Percentiles rank a stretch among this genome's conserved stretches.
These are phyloP conservation scores for Hippocampus guttulatus DNA, from an alignment of 2,113 vertebrate genomes.

Conservation along the genomic window DNA sequence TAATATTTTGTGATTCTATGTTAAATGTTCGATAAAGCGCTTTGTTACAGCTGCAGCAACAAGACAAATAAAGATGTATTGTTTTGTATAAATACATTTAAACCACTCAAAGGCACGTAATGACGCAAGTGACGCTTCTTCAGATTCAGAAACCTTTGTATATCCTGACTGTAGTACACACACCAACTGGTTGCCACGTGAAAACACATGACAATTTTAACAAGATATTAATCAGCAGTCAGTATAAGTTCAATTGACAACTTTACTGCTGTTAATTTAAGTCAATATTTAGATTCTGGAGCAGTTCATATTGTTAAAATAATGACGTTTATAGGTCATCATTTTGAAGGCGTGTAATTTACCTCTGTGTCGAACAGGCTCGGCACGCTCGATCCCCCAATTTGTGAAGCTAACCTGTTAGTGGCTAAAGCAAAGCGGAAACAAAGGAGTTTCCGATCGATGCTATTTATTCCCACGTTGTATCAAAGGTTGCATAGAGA, in stretches of 20 bases:
- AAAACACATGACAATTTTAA: too few relatives aligned
- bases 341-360: constrained; percentile 4
- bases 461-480: background rate
- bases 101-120: too few relatives aligned
- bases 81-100: background rate
- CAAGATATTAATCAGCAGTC: too few relatives aligned
- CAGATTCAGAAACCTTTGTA: too few relatives aligned
- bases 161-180: too few relatives aligned
- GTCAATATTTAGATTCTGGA: background rate
- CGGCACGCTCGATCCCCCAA: background rate
- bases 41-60: too few relatives aligned
- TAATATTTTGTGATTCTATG: too few relatives aligned
- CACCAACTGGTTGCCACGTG: too few relatives aligned
- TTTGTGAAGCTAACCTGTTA: constrained; percentile 41
- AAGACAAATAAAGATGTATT: too few relatives aligned
- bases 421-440: constrained; percentile 6
- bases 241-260: background rate
- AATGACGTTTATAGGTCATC: background rate
- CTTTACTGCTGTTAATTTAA: background rate
- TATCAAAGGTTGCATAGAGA: background rate
- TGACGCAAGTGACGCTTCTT: too few relatives aligned
- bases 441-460: background rate
- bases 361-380: constrained; percentile 31
- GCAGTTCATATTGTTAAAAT: background rate
- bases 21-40: too few relatives aligned